Evolutionary conservation across 2,797 vertebrate genomes (phyloP), one percentile per base, ranked within the genome.

Genomic region (Erpetoichthys calabaricus): DNA sequence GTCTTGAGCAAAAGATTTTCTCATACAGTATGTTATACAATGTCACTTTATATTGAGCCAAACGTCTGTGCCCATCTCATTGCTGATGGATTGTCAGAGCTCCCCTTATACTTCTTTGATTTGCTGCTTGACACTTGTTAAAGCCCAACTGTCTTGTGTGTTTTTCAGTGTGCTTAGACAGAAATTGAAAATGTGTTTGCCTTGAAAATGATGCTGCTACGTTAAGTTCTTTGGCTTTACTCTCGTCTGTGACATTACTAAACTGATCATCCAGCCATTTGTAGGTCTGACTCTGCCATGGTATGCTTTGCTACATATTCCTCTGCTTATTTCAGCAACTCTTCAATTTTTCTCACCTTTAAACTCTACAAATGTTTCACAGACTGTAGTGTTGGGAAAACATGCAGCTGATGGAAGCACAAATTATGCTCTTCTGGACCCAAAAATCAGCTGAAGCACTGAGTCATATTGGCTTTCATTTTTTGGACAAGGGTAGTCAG

Each of bases 281-380:
- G 25, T 25, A 25, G 25, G 25, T 25, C 55, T 55, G n/a, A 4
- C 55, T 45, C 44, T 57, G 54, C 9, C 3, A 47, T 44, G 59
- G 58, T 62, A 52, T 3, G 50, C 43, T 65, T 59, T 45, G 51
- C 8, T 42, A 65, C 54, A 57, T 57, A 71, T 2, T 47, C 57
- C 41, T 65, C 60, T 60, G 64, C 60, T 54, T 63, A 47, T 63
- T 61, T 65, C 53, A 67, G 25, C 58, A 6, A 65, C 59, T 56
- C 67, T 50, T 58, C 67, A 42, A 10, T 62, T 67, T 57, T 63
- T 65, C 25, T 56, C 62, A 63, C 67, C 58, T 66, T 59, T 55
- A 42, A 64, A 59, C 61, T 67, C 55, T 59, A 62, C 51, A 52
- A 70, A 56, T 42, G 54, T 62, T 67, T 71, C 65, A 64, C 45